Conservation (phyloP, 1,140 invertebrate species). For the Leptonema lineaticorne region DNA sequence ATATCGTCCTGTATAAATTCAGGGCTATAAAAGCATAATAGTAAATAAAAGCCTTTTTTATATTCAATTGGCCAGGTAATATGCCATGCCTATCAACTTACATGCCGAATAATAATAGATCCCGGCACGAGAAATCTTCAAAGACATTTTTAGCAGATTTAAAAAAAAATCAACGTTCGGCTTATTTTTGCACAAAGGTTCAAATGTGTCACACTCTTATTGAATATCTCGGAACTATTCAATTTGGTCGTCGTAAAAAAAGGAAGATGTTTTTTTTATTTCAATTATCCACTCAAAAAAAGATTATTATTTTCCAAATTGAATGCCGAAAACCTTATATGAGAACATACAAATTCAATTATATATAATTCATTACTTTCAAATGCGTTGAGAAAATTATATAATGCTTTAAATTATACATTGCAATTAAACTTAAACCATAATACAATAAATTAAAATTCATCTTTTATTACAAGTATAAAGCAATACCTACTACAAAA, state of each 20-base stretch:
- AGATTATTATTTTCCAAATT: constrained; percentile 4
- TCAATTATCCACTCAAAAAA: constrained; percentile 12
- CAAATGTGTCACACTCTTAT: constrained; percentile 16
- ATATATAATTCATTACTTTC: no score
- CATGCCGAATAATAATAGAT: not conserved
- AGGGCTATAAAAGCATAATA: no score
- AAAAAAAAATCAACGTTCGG: constrained; percentile 10
- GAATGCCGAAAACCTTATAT: not conserved
- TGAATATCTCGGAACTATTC: not conserved
- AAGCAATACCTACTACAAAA: no score
- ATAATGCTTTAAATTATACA: no score
- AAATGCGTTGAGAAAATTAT: no score
- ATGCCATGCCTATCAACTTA: constrained; percentile 18
- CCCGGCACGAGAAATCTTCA: constrained; percentile 13
- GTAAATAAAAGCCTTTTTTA: constrained; percentile 20
- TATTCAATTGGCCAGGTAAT: constrained; percentile 31
- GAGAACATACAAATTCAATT: no score
- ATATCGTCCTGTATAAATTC: no score
- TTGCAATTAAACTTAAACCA: no score
- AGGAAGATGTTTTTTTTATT: not conserved
- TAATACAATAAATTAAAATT: no score
- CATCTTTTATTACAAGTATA: no score
- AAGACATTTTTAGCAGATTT: not conserved
- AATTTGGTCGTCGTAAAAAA: not conserved
- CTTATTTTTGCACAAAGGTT: not conserved